phyloP scores from a whole-genome alignment of 2,113 vertebrate genomes.

The Tricholaema leucomelas region DNA sequence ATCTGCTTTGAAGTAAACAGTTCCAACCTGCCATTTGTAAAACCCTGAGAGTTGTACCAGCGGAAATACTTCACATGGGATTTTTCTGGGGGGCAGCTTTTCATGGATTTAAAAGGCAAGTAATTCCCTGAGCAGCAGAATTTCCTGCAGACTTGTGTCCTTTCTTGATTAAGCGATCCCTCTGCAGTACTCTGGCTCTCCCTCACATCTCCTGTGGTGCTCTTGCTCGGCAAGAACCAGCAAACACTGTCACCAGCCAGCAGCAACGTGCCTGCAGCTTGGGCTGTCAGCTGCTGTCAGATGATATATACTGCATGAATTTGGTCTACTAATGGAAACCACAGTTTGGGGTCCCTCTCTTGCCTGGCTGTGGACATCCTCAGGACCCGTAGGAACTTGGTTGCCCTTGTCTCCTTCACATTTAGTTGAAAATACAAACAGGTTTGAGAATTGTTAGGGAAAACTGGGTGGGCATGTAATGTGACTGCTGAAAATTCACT shows the following conservation, averaged over 20 bases:
- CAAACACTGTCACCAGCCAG: neutral
- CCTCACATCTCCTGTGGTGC: neutral
- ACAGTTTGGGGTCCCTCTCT: neutral
- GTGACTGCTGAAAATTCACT: neutral
- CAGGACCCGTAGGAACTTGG: neutral
- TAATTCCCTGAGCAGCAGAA: neutral
- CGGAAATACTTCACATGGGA: neutral
- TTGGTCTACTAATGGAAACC: neutral
- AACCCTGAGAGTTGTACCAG: neutral
- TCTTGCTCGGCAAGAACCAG: neutral
- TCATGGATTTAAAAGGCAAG: neutral
- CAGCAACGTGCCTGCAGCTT: neutral
- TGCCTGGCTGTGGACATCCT: fast-evolving
- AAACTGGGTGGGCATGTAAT: neutral
- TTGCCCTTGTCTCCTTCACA: neutral
- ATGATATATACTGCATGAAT: neutral
- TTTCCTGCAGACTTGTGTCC: neutral
- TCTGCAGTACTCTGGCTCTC: neutral
- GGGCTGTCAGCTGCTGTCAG: neutral
- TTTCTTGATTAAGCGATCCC: neutral
- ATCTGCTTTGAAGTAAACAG: neutral
- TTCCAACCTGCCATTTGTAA: neutral
- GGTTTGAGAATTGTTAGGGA: neutral
- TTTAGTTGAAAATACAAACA: neutral
- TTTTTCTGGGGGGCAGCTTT: neutral